phyloP scores from a whole-genome alignment of 2,113 vertebrate species.

The Pachycephala philippinensis region DNA sequence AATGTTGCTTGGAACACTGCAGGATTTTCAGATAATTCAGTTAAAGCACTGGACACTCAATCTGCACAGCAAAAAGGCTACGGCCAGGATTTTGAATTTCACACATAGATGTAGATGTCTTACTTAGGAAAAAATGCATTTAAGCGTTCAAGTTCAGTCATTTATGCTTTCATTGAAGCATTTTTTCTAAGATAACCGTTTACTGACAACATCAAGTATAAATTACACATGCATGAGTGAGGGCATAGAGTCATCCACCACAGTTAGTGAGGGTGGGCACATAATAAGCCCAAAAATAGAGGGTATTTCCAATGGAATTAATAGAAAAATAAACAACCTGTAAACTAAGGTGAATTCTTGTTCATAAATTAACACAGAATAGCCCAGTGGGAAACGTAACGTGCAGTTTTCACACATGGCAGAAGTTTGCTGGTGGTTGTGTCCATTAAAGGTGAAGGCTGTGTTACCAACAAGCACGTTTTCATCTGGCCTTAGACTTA shows the following conservation, averaged over 20 bases:
- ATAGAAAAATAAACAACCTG: constrained; percentile 34
- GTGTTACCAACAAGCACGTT: constrained; percentile 50
- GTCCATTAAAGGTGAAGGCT: constrained; percentile 62
- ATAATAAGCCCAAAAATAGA: background rate
- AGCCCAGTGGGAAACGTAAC: background rate
- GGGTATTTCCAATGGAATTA: background rate
- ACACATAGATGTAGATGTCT: background rate
- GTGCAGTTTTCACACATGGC: constrained; percentile 61
- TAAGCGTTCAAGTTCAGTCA: background rate
- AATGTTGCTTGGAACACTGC: background rate
- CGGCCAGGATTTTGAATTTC: background rate
- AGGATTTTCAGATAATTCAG: background rate
- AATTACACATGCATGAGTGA: background rate
- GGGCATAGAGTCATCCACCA: too few relatives aligned
- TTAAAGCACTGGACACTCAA: background rate
- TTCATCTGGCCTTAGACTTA: constrained; percentile 67
- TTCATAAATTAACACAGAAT: constrained; percentile 33
- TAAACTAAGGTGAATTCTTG: constrained; percentile 47
- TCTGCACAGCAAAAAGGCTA: background rate
- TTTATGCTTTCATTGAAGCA: background rate
- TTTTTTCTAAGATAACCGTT: background rate
- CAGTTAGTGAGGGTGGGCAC: background rate
- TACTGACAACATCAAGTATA: background rate
- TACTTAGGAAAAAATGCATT: background rate
- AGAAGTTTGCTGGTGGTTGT: constrained; percentile 16